Base-by-base conservation (phyloP, 2,113 vertebrate genomes). In the Vicugna pacos region DNA sequence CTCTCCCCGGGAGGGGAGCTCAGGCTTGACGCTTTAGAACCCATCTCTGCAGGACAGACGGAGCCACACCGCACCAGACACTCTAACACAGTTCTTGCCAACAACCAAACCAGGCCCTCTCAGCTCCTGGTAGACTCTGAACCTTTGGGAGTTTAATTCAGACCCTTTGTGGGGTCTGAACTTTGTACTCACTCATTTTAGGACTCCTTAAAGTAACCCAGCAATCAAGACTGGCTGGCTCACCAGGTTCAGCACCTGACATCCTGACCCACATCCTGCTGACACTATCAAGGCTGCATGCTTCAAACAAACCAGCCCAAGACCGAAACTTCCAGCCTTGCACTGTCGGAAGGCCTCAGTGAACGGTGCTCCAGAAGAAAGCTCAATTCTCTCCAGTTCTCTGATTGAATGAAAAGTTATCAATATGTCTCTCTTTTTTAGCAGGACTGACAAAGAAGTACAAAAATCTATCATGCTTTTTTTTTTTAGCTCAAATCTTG, bases 331-430 rank as follows among this genome's bases (percentile, higher is more conserved):
- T 14, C 70, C 4, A 5, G 52, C n/a, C 42, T 60, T 32, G 58
- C 0, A 5, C 8, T 4, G 42, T 13, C 10, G 69, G 48, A 60
- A 91, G 60, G 70, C 64, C 56, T 56, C 0, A 0, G 6, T 26
- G 73, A 80, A 73, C 10, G 38, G 26, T n/a, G 48, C 72, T 67
- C 32, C 46, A 19, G 64, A 46, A 92, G 64, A 72, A 96, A 92
- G 52, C 64, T 42, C 35, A 30, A 28, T 15, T 42, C 60, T 73
- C 70, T 65, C 67, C 77, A 77, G 58, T 72, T 77, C 50, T 60
- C 86, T 58, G 46, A 82, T 79, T 92, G 70, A 64, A 77, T 96
- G 88, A 80, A 56, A 96, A 94, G 81, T 73, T 92, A 58, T 93
- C 91, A 94, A 86, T 77, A 81, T 60, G 52, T 93, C 32, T 79